Conservation (phyloP, 2,113 vertebrate genomes). For the Ammodytes dubius region DNA sequence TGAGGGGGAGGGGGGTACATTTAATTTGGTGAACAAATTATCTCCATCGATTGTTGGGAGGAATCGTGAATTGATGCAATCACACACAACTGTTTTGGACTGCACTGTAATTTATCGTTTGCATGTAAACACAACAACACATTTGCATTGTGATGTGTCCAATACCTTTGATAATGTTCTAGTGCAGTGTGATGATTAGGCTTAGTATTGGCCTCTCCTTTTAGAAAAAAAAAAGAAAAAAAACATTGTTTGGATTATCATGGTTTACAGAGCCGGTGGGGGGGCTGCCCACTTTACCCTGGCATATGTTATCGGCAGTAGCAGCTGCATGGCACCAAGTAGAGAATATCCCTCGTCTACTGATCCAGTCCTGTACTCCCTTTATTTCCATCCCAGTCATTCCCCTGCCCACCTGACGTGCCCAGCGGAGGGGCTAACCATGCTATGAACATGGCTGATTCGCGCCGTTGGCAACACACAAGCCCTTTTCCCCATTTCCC, state of each 20-base stretch:
- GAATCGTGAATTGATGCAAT: conserved; percentile 46
- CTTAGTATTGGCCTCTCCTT: conserved; percentile 56
- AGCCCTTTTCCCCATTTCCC: conserved; percentile 49
- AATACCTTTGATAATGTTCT: conserved; percentile 66
- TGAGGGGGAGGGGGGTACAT: too few species aligned
- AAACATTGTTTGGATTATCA: conserved; percentile 69
- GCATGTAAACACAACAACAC: conserved; percentile 38
- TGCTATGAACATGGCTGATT: conserved; percentile 67
- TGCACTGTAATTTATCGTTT: conserved; percentile 8
- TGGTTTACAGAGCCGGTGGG: conserved; percentile 62
- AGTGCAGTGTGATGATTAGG: conserved; percentile 64
- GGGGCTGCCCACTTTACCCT: conserved; percentile 54
- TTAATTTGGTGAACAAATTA: conserved; percentile 16
- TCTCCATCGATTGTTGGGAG: conserved; percentile 28
- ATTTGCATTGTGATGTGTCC: conserved; percentile 67
- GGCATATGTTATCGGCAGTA: conserved; percentile 74
- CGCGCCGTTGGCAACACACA: conserved; percentile 55
- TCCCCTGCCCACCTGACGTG: conserved; percentile 69
- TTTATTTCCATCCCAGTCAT: conserved; percentile 68
- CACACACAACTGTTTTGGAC: conserved; percentile 38
- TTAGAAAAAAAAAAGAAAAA: background rate
- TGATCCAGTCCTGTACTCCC: conserved; percentile 72
- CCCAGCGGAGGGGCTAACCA: conserved; percentile 66
- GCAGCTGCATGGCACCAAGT: conserved; percentile 78
- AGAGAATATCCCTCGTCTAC: conserved; percentile 69